Conservation (phyloP, 2,888 invertebrate genomes). For the Oxyscelio sp. region DNA sequence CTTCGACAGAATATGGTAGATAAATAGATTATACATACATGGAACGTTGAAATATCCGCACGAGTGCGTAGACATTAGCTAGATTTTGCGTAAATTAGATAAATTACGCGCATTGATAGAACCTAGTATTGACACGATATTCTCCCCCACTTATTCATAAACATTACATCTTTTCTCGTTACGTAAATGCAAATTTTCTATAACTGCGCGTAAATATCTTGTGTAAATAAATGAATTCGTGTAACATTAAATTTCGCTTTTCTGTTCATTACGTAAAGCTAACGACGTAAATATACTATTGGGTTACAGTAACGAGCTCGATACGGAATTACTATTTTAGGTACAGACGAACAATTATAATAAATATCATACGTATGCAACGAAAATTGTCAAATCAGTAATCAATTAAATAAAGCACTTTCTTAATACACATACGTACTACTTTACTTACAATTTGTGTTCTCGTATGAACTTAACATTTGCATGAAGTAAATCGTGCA, state of each 20-base stretch:
- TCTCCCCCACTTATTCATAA: too few species aligned
- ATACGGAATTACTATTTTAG: not conserved
- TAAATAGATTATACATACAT: too few species aligned
- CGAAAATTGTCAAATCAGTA: not conserved
- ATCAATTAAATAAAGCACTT: not conserved
- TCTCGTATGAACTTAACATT: constrained; percentile 23
- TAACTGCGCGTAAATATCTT: not conserved
- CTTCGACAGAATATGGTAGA: too few species aligned
- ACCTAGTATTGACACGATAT: too few species aligned
- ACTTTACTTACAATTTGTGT: constrained; percentile 14
- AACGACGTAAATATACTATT: not conserved
- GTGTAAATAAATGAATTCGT: not conserved
- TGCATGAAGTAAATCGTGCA: constrained; percentile 9
- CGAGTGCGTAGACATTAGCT: too few species aligned
- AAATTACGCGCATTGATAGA: too few species aligned
- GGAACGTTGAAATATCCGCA: too few species aligned
- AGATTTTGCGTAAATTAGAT: too few species aligned
- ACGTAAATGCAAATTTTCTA: too few species aligned
- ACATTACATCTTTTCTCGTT: too few species aligned
- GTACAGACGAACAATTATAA: not conserved
- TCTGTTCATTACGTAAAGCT: not conserved
- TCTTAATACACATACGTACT: not conserved
- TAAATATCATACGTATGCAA: not conserved
- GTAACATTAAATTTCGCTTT: not conserved
- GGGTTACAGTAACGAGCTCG: not conserved